Evolutionary conservation across 2,113 vertebrate species (phyloP).

Genomic region (Corvus moneduloides): DNA sequence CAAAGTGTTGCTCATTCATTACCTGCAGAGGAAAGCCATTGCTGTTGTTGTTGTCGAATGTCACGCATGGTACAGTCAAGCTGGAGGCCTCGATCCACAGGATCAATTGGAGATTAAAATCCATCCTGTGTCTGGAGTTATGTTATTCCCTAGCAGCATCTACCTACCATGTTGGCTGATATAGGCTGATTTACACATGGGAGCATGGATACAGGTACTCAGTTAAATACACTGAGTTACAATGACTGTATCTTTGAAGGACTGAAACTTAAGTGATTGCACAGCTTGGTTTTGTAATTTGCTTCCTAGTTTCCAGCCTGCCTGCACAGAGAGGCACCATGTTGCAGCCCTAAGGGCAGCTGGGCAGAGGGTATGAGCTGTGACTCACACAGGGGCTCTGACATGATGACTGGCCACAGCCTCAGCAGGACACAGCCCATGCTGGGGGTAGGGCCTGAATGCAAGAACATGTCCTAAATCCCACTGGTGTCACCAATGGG

Average conservation of each 20-base stretch:
- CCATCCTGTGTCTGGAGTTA: not conserved
- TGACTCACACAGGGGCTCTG: accelerated
- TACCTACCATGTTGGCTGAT: not conserved
- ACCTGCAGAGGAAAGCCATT: not conserved
- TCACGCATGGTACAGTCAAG: not conserved
- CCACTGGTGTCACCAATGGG: not conserved
- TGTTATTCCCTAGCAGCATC: not conserved
- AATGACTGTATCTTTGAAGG: not conserved
- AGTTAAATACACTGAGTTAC: not conserved
- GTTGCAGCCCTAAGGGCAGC: not conserved
- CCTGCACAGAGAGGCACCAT: not conserved
- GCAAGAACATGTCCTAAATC: not conserved
- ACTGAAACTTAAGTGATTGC: not conserved
- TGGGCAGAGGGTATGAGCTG: not conserved
- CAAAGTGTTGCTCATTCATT: not conserved
- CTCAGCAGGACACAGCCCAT: not conserved
- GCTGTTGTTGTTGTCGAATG: not conserved
- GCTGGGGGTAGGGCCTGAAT: accelerated
- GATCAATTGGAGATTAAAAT: not conserved
- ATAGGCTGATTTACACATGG: not conserved
- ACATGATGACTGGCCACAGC: not conserved
- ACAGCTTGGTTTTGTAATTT: accelerated
- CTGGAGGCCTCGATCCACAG: not conserved
- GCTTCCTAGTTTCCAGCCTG: not conserved
- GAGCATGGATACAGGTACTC: not conserved